These are phyloP conservation scores for Climacteris rufus DNA, from an alignment of 2,113 vertebrate species.

Conservation along the genomic window DNA sequence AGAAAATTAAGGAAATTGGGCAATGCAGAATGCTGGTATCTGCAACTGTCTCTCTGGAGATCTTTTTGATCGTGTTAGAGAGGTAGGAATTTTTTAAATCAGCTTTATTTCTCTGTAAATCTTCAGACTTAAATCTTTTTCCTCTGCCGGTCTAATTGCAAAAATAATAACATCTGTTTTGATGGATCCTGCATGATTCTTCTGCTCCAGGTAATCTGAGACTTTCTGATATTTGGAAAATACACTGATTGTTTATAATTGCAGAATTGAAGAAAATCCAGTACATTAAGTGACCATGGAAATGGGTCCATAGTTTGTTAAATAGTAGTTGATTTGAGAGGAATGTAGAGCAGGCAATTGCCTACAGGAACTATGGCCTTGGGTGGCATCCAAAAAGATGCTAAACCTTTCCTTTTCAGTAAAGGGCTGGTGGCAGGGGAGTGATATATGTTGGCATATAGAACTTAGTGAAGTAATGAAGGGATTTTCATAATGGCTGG, in stretches of 20 bases:
- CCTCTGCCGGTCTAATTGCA: not conserved
- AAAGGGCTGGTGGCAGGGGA: not conserved
- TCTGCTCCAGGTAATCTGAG: not conserved
- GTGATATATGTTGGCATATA: not conserved
- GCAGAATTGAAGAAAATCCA: not conserved
- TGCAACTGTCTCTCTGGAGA: not conserved
- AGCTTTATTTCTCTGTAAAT: not conserved
- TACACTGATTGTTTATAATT: not conserved
- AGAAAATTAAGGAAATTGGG: not conserved
- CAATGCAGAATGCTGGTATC: not conserved
- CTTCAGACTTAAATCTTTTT: not conserved
- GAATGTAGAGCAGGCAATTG: not conserved
- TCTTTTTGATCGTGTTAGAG: not conserved
- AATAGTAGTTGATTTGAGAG: not conserved
- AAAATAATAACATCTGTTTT: not conserved
- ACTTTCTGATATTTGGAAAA: not conserved
- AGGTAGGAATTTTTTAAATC: not conserved
- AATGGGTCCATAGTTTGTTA: not conserved
- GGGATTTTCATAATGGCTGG: not conserved
- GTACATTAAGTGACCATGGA: not conserved
- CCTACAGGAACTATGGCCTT: not conserved
- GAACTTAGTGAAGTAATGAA: not conserved
- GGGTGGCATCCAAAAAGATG: not conserved
- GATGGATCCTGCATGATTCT: not conserved
- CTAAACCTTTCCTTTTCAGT: not conserved